Evolutionary conservation across 2,113 vertebrate species (phyloP), one percentile per base, ranked within the genome.

Genomic region (Bubalus kerabau): DNA sequence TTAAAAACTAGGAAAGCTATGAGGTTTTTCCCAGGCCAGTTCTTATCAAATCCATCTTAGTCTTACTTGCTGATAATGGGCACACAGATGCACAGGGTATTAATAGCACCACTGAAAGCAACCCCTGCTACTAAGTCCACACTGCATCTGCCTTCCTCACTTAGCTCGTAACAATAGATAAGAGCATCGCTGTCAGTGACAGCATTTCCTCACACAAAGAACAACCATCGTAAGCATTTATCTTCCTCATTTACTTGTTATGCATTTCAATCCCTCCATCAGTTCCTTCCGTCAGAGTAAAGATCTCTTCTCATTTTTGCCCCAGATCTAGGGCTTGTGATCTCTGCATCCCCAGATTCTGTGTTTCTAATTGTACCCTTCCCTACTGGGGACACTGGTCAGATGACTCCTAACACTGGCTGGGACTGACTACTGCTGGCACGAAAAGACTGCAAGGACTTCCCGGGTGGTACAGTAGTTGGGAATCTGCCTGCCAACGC

Each of bases 71-170:
- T 96, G 92, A 57, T 26, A 87, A 88, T 10, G 23, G 87, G 50
- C 24, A 71, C 21, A 93, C 15, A 76, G 86, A 87, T 54, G n/a
- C 90, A 92, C 64, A 74, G 19, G 56, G 90, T 90, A 90, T 94
- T 97, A 97, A 93, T 74, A 94, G 87, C 80, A 80, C 60, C 56
- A 81, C 1, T 95, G 95, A 97, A 93, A 93, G 21, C 8, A 84
- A 81, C 83, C 40, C 67, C 24, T 7, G 56, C 71, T 74, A 54
- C 83, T 91, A 54, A 95, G 78, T 36, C 8, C 0, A 6, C 48
- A 28, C n/a, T 46, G 5, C 54, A 28, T 48, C 91, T 83, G 74
- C 67, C 88, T 97, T 96, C 16, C 7, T 85, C 62, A 46, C 81
- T 36, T 86, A 67, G 9, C 91, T 32, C 21, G 3, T 64, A 76